Evolutionary conservation across 2,797 vertebrate species (phyloP).

Genomic region (Spinus olivaceus): DNA sequence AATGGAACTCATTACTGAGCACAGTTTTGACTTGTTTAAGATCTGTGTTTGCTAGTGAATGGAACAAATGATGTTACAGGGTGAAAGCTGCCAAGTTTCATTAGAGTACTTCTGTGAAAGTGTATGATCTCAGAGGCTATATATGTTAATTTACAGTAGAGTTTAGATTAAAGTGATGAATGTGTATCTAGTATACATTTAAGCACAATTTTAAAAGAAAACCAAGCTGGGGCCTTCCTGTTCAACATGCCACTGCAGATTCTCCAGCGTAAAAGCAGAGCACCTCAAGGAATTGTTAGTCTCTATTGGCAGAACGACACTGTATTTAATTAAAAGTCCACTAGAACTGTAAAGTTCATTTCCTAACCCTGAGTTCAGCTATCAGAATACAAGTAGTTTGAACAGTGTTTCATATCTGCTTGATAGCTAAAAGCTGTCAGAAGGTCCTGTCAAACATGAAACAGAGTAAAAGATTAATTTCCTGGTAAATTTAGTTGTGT

Average conservation of each 20-base stretch:
- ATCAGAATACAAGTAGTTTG: conserved; percentile 2
- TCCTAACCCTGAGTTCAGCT: conserved; percentile 14
- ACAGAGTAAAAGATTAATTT: conserved; percentile 19
- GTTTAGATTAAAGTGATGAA: conserved; percentile 67
- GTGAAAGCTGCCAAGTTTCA: conserved; percentile 80
- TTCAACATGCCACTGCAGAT: conserved; percentile 24
- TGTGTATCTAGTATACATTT: conserved; percentile 61
- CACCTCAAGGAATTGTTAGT: neutral
- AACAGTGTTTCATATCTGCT: conserved; percentile 23
- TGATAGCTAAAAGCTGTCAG: conserved; percentile 27
- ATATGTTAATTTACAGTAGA: conserved; percentile 76
- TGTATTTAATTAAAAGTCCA: conserved; percentile 38
- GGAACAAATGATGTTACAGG: conserved; percentile 82
- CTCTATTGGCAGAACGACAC: neutral
- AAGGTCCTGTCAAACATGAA: conserved; percentile 31
- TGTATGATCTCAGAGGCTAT: conserved; percentile 83
- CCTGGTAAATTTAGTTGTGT: neutral
- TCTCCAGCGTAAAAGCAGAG: neutral
- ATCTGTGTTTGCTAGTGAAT: conserved; percentile 71
- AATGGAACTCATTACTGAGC: conserved; percentile 61
- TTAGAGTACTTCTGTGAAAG: conserved; percentile 78
- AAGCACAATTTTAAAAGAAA: conserved; percentile 63
- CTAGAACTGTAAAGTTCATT: neutral
- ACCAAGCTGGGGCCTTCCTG: conserved; percentile 19
- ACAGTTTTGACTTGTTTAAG: conserved; percentile 65